Evolutionary conservation across 1,140 invertebrate genomes (phyloP), one percentile per base, ranked within the genome.

Genomic region (Bradynema listronoti): DNA sequence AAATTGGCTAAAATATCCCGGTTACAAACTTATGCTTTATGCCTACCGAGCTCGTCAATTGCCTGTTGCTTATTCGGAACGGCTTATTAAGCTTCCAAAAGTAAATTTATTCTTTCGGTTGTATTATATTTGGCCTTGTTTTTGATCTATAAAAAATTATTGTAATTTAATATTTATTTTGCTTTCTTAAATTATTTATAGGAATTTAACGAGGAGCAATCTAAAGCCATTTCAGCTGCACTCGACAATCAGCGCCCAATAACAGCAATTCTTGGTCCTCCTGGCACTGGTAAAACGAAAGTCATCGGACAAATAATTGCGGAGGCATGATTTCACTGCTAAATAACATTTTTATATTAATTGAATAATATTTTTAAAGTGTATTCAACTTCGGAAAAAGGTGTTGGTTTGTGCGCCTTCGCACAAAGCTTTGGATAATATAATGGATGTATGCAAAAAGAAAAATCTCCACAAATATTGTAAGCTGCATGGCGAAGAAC

Each of bases 211-310:
- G 33, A 61, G 22, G 41, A 39, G 7, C 64, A 66, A 52, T 36
- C 32, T 6, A 11, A 14, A 7, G 56, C 60, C 5, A 39, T 66
- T 9, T 34, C 32, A 30, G 43, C 49, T 0, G 68, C 64, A 29
- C 25, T 66, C 27, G 49, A 64, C 29, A 11, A 1, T 14, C 33
- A 36, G 7, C 24, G 50, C 33, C 22, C 53, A 0, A 33, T 66
- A 19, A 30, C 61, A n/a, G 61, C 67, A 4, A 66, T 66, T 30
- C 66, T 63, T 16, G 64, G 64, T 19, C 65, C 64, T 11, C 64
- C 64, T 25, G 64, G 65, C 27, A 66, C 65, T 19, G 65, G 65
- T 46, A 66, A 66, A 56, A 66, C 65, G 1, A 46, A 53, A 41
- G 67, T 71, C 36, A 56, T 66, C 7, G 47, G 49, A 16, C 66